phyloP scores from a whole-genome alignment of 2,888 invertebrate genomes.

The Digitonthophagus gazella region DNA sequence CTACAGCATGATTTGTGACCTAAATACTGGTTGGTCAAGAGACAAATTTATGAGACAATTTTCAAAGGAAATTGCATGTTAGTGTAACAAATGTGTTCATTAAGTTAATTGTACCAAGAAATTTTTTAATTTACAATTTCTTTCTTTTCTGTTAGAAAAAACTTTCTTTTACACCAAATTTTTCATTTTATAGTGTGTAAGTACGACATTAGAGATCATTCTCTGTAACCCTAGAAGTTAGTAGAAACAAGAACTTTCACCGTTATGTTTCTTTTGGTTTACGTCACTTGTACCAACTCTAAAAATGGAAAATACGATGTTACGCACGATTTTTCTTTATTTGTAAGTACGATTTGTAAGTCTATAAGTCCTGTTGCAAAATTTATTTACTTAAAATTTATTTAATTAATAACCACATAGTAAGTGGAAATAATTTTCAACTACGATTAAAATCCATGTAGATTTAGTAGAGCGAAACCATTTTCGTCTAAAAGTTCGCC shows the following conservation, averaged over 20 bases:
- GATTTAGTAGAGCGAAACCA: not conserved
- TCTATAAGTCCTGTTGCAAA: too few species aligned
- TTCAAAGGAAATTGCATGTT: too few species aligned
- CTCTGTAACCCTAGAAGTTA: not conserved
- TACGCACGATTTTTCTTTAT: not conserved
- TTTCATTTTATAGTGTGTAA: not conserved
- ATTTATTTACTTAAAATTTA: too few species aligned
- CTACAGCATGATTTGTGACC: too few species aligned
- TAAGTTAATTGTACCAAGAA: not conserved
- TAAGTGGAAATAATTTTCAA: too few species aligned
- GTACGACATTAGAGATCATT: not conserved
- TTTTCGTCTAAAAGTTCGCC: not conserved
- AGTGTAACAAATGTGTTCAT: too few species aligned
- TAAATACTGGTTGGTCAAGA: too few species aligned
- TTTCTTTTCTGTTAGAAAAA: not conserved
- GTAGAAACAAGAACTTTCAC: not conserved
- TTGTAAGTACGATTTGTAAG: too few species aligned
- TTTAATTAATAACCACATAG: too few species aligned
- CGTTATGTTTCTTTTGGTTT: not conserved
- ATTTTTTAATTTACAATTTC: not conserved
- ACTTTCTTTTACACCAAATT: not conserved
- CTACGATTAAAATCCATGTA: not conserved
- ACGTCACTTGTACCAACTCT: not conserved
- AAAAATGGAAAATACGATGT: not conserved
- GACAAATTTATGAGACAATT: too few species aligned